Evolutionary conservation across 2,888 invertebrate genomes (phyloP), one percentile per base, ranked within the genome.

Genomic region (Chrysolina oricalcia): DNA sequence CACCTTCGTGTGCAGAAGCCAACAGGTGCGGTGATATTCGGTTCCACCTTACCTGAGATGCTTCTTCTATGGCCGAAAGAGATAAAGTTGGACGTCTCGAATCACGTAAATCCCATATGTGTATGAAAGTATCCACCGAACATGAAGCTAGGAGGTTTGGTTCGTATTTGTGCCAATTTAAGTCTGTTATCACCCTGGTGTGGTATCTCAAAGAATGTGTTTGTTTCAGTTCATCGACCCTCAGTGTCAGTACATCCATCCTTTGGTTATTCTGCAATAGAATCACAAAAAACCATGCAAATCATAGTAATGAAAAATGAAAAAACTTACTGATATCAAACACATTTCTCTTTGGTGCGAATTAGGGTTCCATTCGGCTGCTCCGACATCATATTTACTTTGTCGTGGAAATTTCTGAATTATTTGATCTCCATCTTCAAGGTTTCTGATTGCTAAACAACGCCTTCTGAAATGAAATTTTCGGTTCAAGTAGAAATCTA

Each of bases 1-100:
- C 98, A 13, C 97, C 98, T 87, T 98, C 98, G 88, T 98, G 98
- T 5, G 98, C 96, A 62, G 98, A 98, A 1, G 98, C 98, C 80
- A 98, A 90, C 78, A 96, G 90, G 87, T 97, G 91, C 0, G 94
- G 91, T 1, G 95, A 94, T 67, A 96, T 91, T 84, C 95, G 93
- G 87, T 98, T 98, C 95, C 98, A 98, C 84, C 97, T 94, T 0
- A 98, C 97, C 79, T 98, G 97, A 1, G 96, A 96, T 3, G 97
- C 97, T 82, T 96, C 96, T 85, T 96, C 96, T 84, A 98, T 96
- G 81, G 97, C 96, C 83, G 96, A 96, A 46, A 98, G 89, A 6
- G 97, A 96, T 63, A 95, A 88, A 15, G 93, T 92, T 19, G 98
- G 98, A 87, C 95, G 94, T 77, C 96, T 92, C 10, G 95, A 91